Percentiles rank a stretch among this genome's conserved stretches.
Evolutionary conservation across 2,797 vertebrate species (phyloP).

Genomic region (Cuculus canorus): DNA sequence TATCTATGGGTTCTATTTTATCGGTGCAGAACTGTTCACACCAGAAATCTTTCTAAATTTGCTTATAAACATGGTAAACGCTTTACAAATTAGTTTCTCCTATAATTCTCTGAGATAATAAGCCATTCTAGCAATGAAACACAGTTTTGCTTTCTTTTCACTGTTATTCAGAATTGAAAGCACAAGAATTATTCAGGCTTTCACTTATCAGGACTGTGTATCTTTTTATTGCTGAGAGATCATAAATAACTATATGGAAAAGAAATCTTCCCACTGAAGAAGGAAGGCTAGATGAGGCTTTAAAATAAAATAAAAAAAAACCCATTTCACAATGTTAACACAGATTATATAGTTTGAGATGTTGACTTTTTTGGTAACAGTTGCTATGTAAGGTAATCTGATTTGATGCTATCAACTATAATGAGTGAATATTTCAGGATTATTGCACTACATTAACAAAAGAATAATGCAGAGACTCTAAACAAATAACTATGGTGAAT

Average conservation of each 20-base stretch:
- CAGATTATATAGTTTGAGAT: constrained; percentile 65
- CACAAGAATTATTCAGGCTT: constrained; percentile 37
- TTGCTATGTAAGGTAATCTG: constrained; percentile 71
- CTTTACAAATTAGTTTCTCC: constrained; percentile 47
- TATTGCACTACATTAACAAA: constrained; percentile 54
- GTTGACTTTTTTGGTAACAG: constrained; percentile 75
- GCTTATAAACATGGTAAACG: constrained; percentile 27
- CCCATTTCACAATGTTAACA: constrained; percentile 59
- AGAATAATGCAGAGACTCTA: constrained; percentile 42
- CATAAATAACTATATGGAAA: constrained; percentile 54
- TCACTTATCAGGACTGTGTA: constrained; percentile 55
- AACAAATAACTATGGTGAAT: constrained; percentile 67
- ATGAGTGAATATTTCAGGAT: constrained; percentile 67
- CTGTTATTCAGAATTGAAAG: neutral
- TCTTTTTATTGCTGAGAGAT: constrained; percentile 62
- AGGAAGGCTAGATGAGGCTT: constrained; percentile 58
- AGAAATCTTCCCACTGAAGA: constrained; percentile 61
- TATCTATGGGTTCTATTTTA: neutral
- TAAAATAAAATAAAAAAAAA: constrained; percentile 61
- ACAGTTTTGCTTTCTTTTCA: neutral
- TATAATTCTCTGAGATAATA: neutral
- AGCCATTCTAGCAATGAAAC: neutral
- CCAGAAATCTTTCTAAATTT: neutral
- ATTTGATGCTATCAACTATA: constrained; percentile 67
- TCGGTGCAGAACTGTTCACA: neutral